phyloP scores from a whole-genome alignment of 2,797 vertebrate species.

The Dermochelys coriacea region DNA sequence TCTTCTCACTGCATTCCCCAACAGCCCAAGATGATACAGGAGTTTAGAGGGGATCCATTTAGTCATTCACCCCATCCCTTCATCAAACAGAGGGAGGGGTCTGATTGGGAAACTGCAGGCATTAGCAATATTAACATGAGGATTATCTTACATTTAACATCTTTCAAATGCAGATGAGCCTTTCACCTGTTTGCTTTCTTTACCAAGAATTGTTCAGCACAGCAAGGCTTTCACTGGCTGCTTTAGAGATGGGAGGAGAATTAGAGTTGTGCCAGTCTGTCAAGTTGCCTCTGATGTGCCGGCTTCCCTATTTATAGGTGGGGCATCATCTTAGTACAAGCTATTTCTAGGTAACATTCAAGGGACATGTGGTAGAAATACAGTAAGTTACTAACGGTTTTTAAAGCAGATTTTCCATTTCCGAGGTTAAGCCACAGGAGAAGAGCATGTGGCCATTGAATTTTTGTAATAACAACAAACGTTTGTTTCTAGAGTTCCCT shows the following conservation, averaged over 20 bases:
- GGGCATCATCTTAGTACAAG: not conserved
- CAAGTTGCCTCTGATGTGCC: not conserved
- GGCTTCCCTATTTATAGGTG: not conserved
- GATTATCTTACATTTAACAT: slow-evolving; percentile 9
- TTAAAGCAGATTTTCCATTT: slow-evolving; percentile 21
- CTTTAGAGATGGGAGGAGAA: not conserved
- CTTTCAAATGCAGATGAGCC: not conserved
- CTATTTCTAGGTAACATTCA: slow-evolving; percentile 22
- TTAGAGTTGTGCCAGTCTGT: not conserved
- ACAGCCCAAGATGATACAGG: slow-evolving; percentile 43
- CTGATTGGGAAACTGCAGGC: slow-evolving; percentile 4
- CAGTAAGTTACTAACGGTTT: slow-evolving; percentile 1
- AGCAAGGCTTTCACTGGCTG: not conserved
- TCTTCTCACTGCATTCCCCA: slow-evolving; percentile 34
- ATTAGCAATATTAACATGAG: slow-evolving; percentile 21
- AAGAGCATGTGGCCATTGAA: slow-evolving; percentile 20
- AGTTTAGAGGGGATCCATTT: slow-evolving; percentile 62
- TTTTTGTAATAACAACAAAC: not conserved
- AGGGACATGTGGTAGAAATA: not conserved
- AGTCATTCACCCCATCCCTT: slow-evolving; percentile 49
- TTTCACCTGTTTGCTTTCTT: not conserved
- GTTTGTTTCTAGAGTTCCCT: not conserved
- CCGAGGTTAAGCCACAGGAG: fast-evolving
- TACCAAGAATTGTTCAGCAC: not conserved
- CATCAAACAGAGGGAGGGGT: slow-evolving; percentile 35